phyloP scores from a whole-genome alignment of 2,113 vertebrate species.

The Strix uralensis region DNA sequence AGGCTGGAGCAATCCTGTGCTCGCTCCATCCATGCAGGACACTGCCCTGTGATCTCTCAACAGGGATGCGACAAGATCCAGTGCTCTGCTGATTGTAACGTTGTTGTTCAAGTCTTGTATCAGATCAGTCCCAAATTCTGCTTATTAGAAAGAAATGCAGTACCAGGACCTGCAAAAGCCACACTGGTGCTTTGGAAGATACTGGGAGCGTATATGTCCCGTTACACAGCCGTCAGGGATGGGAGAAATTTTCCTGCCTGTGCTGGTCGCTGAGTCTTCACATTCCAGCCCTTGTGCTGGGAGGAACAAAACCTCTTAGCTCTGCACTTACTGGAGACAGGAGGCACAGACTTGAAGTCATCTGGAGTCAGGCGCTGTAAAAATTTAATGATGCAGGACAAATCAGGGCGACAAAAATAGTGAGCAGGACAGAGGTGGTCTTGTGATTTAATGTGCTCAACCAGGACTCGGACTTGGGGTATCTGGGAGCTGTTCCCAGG shows the following conservation, averaged over 20 bases:
- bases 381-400: slow-evolving; percentile 59
- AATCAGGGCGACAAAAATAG: slow-evolving; percentile 36
- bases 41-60: not conserved
- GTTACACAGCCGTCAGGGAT: not conserved
- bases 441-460: not conserved
- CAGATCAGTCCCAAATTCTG: not conserved
- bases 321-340: slow-evolving; percentile 43
- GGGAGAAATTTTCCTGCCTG: not conserved
- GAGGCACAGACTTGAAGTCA: slow-evolving; percentile 37
- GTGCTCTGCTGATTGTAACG: not conserved
- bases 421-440: not conserved
- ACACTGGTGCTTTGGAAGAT: not conserved
- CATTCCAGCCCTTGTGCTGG: slow-evolving; percentile 27
- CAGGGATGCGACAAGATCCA: not conserved
- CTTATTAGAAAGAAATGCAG: not conserved
- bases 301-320: slow-evolving; percentile 47
- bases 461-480: not conserved
- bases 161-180: not conserved
- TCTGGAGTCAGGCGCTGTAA: slow-evolving; percentile 28
- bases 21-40: not conserved
- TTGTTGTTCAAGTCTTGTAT: not conserved
- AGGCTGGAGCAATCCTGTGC: not conserved
- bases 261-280: slow-evolving; percentile 41
- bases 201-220: not conserved
- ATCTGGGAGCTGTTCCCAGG: slow-evolving; percentile 3